Base-by-base conservation (phyloP, 2,888 invertebrate species). In the Plebejus argus region DNA sequence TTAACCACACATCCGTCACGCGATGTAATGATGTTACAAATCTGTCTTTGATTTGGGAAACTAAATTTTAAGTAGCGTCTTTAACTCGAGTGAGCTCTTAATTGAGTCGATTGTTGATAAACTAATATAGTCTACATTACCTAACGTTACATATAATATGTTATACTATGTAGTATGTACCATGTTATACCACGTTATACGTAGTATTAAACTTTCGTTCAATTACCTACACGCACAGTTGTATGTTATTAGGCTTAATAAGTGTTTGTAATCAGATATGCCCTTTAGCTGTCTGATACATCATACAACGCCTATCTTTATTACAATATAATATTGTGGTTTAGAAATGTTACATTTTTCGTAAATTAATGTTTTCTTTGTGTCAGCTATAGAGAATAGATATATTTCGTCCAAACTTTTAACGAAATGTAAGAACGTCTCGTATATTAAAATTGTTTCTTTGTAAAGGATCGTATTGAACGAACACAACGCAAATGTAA, bases 1-100 rank as follows among this genome's bases (percentile, higher is more conserved):
- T 91, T 78, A 23, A 61, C 61, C 58, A 2, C 45, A 45, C 45
- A 45, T 45, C 10, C 45, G 45, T 45, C 10, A 45, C 10, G 10
- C 10, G 45, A 12, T 12, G 45, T 45, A 45, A 12, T 35, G 35
- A 35, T 35, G 35, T 35, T 35, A 35, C 39, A 8, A 39, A 45
- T 10, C 10, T 12, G 10, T 45, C 45, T 39, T 39, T 49, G 49
- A 49, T 15, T 49, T 49, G 1, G 12, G 53, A 53, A 53, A 18
- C 3, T 53, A 53, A 53, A 39, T 39, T 39, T 39, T 8, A 39
- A 39, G 3, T 28, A 28, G 2, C 28, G 28, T 28, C 45, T 45
- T 39, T 45, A 45, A 10, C 45, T 45, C 10, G 53, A 53, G 53
- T 53, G 18, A 18, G 5, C 49, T 53, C 53, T 53, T n/a, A n/a